These are phyloP conservation scores for Cheilosia vulpina DNA, from an alignment of 2,888 invertebrate genomes.

Conservation along the genomic window DNA sequence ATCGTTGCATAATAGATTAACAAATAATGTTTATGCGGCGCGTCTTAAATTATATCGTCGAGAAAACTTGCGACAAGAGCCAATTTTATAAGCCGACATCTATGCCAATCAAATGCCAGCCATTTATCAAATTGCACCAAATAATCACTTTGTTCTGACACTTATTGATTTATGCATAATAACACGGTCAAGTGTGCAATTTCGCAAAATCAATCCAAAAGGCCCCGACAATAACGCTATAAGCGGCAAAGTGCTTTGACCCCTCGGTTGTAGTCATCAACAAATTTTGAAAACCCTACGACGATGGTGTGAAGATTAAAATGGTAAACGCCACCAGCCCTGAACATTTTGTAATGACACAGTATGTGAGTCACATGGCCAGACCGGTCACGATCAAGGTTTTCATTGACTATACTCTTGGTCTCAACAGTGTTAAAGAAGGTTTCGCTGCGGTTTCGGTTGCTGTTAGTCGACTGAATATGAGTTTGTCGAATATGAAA, in stretches of 20 bases:
- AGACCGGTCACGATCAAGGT: slow-evolving; percentile 55
- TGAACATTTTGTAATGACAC: background rate
- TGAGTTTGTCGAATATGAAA: background rate
- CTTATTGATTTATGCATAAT: slow-evolving; percentile 19
- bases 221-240: background rate
- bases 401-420: background rate
- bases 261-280: background rate
- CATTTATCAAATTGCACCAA: slow-evolving; percentile 1
- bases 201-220: background rate
- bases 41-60: background rate
- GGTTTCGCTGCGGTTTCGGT: slow-evolving; percentile 40
- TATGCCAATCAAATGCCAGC: background rate
- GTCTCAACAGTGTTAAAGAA: background rate
- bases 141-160: background rate
- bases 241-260: slow-evolving; percentile 27
- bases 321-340: background rate
- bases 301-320: background rate
- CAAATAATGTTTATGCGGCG: background rate
- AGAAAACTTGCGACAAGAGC: background rate
- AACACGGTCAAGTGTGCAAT: background rate
- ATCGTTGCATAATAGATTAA: no score
- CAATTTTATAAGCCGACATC: background rate
- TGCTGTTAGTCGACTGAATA: background rate
- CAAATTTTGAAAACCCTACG: no score
- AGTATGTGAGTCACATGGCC: slow-evolving; percentile 20